Base-by-base conservation (phyloP, 2,113 vertebrate genomes). In the Bujurquina vittata region DNA sequence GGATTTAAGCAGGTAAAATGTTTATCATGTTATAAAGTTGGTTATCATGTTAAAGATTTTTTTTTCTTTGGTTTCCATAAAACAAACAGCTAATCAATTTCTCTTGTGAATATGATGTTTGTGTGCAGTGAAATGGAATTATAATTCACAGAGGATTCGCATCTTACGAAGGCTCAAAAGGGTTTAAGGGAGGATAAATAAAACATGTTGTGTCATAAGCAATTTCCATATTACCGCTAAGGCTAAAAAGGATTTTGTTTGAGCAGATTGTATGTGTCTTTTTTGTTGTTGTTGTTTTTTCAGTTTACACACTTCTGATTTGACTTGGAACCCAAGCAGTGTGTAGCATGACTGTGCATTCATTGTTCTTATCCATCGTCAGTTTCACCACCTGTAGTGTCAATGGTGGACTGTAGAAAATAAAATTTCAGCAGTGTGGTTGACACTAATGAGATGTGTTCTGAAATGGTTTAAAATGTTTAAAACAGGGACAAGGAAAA, bases 101-200 rank as follows among this genome's bases (percentile, higher is more conserved):
- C 56, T 62, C 37, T 62, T 4, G 18, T 23, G 18, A 77, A 80
- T 59, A 35, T n/a, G 14, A 72, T 84, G 73, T 78, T 85, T 87
- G 63, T 75, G 55, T 79, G 60, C 62, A 61, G 58, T 57, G 31
- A 55, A 79, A 31, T 20, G 46, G 65, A 76, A 79, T 46, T 43
- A 26, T 54, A 46, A 79, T 72, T 76, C 33, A 40, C 40, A 49
- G 55, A 37, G 58, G 26, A 77, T 56, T 86, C 40, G 56, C 74
- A 29, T 75, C 61, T 62, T 61, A 61, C 37, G 33, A 18, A 58
- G 58, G 10, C 35, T 75, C 67, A 73, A 31, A 14, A 17, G 17
- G 63, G 59, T 80, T 77, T 81, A 75, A 58, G 20, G 59, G 59
- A 57, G 26, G 73, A 89, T 73, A 73, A 81, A 76, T 87, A 59